Evolutionary conservation across 2,113 vertebrate species (phyloP).

Genomic region (Craseonycteris thonglongyai): DNA sequence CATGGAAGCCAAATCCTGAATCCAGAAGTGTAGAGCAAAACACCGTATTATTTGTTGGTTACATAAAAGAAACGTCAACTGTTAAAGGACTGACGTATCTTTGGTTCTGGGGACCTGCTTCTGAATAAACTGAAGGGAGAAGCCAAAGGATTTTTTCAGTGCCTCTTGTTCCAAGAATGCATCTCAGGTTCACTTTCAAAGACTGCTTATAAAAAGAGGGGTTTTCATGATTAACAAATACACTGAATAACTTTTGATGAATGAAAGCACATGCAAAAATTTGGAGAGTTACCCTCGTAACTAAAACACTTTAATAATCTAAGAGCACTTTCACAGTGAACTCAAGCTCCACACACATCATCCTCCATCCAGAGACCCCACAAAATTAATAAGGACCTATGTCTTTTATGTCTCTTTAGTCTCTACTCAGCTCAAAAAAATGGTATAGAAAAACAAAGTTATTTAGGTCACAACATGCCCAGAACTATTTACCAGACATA

Average conservation of each 20-base stretch:
- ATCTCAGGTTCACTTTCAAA: constrained; percentile 17
- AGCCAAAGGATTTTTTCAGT: neutral
- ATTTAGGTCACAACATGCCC: neutral
- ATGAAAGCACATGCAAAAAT: neutral
- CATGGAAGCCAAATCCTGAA: constrained; percentile 7
- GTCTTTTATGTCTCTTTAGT: neutral
- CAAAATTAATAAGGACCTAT: neutral
- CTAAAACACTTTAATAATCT: neutral
- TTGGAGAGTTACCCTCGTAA: neutral
- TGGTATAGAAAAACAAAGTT: neutral
- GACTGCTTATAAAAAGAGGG: neutral
- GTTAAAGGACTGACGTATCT: neutral
- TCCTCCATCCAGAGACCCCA: neutral
- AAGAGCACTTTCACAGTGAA: neutral
- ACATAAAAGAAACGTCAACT: neutral
- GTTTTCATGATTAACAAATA: neutral
- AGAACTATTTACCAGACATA: neutral
- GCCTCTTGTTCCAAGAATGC: neutral
- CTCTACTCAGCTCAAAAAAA: neutral
- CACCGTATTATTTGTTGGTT: neutral
- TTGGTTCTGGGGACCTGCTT: neutral
- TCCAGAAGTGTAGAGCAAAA: neutral
- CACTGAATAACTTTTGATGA: neutral
- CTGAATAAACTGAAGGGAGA: neutral
- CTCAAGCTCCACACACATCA: neutral